These are phyloP conservation scores for Parazoanthus atlanticus DNA, from an alignment of 92 coral and sea anemone genomes.

Conservation along the genomic window DNA sequence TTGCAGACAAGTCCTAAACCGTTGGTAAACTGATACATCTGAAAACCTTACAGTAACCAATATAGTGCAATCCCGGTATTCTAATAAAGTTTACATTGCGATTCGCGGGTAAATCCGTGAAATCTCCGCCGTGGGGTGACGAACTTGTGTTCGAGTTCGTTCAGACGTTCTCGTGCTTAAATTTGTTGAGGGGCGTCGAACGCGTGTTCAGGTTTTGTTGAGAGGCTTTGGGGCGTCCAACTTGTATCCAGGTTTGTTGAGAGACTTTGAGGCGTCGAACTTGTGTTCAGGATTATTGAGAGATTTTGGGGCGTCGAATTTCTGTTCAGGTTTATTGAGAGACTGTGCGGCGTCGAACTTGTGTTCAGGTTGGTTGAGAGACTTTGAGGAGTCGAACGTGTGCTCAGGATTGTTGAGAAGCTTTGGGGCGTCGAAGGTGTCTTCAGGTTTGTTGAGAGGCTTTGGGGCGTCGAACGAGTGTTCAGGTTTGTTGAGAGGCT, in stretches of 20 bases:
- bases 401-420: not conserved
- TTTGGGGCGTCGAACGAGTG: not conserved
- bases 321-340: not conserved
- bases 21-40: no score
- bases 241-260: not conserved
- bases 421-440: not conserved
- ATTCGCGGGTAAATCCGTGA: no score
- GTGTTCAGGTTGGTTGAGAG: not conserved
- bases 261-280: not conserved
- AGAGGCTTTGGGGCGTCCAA: not conserved
- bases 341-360: not conserved
- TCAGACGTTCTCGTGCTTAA: not conserved
- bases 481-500: not conserved
- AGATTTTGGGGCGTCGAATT: not conserved
- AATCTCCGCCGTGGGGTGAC: not conserved
- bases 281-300: not conserved
- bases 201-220: not conserved
- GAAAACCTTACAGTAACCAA: no score
- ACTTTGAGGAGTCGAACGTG: not conserved
- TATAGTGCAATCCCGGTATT: no score
- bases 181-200: not conserved
- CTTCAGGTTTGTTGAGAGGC: not conserved
- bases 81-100: no score
- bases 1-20: no score
- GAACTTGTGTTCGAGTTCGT: not conserved